Percentiles rank a stretch among this genome's conserved stretches.
These are phyloP conservation scores for Cyprinodon brontotheroides DNA, from an alignment of 2,113 vertebrate genomes.

Conservation along the genomic window DNA sequence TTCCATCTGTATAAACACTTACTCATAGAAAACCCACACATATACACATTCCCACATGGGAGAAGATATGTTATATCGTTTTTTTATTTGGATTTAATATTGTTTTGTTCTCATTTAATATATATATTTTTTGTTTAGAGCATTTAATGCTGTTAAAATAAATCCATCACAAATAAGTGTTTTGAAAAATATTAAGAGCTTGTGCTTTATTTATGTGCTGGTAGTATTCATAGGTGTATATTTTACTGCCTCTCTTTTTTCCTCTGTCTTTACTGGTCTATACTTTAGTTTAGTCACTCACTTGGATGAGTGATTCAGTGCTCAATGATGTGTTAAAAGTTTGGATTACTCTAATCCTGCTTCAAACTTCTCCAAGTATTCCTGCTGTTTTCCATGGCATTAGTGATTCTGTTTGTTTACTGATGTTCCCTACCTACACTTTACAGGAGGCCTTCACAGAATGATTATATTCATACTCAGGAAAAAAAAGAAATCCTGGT, in stretches of 20 bases:
- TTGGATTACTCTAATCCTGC: background rate
- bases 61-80: constrained; percentile 39
- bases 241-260: constrained; percentile 34
- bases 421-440: background rate
- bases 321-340: background rate
- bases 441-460: background rate
- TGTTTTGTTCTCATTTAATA: background rate
- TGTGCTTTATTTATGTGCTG: constrained; percentile 55
- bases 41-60: constrained; percentile 2
- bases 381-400: background rate
- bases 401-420: background rate
- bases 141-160: constrained; percentile 57
- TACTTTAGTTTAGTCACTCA: background rate
- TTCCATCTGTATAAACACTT: constrained; percentile 72
- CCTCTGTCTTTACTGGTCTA: constrained; percentile 8
- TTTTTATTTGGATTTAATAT: constrained; percentile 23
- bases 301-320: background rate
- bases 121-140: constrained; percentile 44
- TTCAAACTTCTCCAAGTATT: background rate
- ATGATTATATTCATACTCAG: background rate
- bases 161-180: constrained; percentile 49
- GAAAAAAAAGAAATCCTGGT: no score
- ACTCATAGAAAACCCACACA: constrained; percentile 2
- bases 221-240: constrained; percentile 36
- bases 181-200: constrained; percentile 60